Evolutionary conservation across 2,797 vertebrate species (phyloP), one percentile per base, ranked within the genome.

Genomic region (Danio kyathit): DNA sequence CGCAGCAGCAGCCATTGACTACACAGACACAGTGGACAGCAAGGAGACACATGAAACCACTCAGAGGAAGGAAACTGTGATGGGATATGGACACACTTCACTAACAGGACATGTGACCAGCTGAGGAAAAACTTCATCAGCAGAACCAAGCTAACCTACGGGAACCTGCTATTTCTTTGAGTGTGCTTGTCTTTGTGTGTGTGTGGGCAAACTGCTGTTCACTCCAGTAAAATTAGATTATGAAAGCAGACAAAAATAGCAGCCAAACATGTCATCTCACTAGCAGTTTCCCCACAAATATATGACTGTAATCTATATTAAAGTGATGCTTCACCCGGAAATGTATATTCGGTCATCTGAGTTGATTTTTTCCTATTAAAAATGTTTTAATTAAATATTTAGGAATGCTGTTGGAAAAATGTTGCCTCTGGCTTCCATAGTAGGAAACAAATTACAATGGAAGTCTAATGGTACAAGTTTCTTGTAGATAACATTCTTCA

Each of bases 121-220:
- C 56, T 21, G 48, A 64, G 10, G 14, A 74, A 74, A 48, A 65
- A 16, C 59, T 65, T 10, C 10, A 48, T 80, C 78, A 80, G 78
- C 70, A 74, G 41, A 74, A 40, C n/a, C 17, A 48, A 7, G 21
- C 40, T 74, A 70, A 49, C 7, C 49, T 13, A 49, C 16, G 56
- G 78, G 29, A 29, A 29, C 29, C 29, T 29, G 29, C 29, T 29
- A 29, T 29, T 29, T 29, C 29, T 29, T 29, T 29, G 29, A 29
- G 29, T 29, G 29, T 29, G 29, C 17, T 69, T 40, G 12, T 29
- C 29, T 29, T 29, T 29, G 29, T n/a, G n/a, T 29, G 13, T 17
- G 41, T 1, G 29, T 1, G 29, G 1, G 44, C 44, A 59, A 46
- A 40, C 11, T 7, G 9, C 9, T 66, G n/a, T 51, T 49, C 29